These are phyloP conservation scores for Sialis fuliginosa DNA, from an alignment of 2,888 invertebrate genomes.

Conservation along the genomic window DNA sequence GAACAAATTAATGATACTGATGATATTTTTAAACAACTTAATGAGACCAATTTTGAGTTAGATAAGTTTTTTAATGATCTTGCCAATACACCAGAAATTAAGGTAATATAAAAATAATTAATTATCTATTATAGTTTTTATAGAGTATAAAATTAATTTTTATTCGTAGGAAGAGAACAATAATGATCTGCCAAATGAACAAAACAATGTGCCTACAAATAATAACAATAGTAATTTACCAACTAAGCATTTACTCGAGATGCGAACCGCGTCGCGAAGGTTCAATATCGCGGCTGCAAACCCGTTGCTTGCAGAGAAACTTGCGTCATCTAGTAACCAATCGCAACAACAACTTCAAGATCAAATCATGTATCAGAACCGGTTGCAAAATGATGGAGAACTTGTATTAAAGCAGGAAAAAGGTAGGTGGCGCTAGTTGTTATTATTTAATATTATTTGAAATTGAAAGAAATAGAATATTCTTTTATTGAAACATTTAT, in stretches of 20 bases:
- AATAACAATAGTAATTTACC: conserved; percentile 11
- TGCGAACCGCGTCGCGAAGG: conserved; percentile 23
- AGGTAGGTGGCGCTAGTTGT: conserved; percentile 17
- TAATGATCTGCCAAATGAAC: conserved; percentile 20
- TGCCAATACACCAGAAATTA: conserved; percentile 41
- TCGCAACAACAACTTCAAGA: conserved; percentile 18
- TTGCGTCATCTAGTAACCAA: conserved; percentile 33
- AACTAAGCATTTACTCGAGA: conserved; percentile 18
- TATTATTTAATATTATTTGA: too few species aligned
- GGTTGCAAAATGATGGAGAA: conserved; percentile 18
- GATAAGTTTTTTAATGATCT: conserved; percentile 68
- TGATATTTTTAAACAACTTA: conserved; percentile 64
- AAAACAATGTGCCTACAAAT: conserved; percentile 9
- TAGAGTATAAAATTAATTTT: conserved; percentile 14
- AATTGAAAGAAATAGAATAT: too few species aligned
- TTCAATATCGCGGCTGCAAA: conserved; percentile 74
- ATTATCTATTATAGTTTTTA: not conserved
- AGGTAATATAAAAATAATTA: conserved; percentile 28
- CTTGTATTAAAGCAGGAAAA: conserved; percentile 25
- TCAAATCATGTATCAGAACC: conserved; percentile 21
- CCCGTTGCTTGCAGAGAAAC: conserved; percentile 68
- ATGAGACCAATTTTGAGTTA: conserved; percentile 72
- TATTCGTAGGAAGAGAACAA: conserved; percentile 31
- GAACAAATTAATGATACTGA: conserved; percentile 37
- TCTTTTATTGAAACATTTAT: too few species aligned